Conservation (phyloP, 1,140 invertebrate genomes). For the Heliothis subflexa region DNA sequence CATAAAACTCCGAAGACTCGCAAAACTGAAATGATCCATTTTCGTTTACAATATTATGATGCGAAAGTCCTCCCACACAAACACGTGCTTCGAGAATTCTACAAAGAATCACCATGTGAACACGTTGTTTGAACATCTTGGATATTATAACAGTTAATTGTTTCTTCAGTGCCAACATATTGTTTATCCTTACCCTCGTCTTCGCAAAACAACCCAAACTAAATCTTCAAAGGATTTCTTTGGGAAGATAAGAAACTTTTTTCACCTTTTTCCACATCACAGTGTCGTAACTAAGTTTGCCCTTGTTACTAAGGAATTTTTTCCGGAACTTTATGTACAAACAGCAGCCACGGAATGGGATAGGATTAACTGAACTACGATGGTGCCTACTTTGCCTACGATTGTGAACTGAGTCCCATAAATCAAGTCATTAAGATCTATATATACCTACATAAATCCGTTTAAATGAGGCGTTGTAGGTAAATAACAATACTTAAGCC, state of each 20-base stretch:
- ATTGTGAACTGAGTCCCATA: too few relatives aligned
- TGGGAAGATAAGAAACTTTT: slow-evolving; percentile 4
- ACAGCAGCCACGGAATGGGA: background rate
- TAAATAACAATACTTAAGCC: too few relatives aligned
- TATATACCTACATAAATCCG: too few relatives aligned
- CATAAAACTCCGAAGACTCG: background rate
- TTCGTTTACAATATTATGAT: slow-evolving; percentile 4
- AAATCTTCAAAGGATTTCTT: slow-evolving; percentile 27
- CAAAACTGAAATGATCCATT: slow-evolving; percentile 16
- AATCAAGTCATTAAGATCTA: too few relatives aligned
- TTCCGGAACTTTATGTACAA: background rate
- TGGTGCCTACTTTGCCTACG: too few relatives aligned
- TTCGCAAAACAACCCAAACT: slow-evolving; percentile 8
- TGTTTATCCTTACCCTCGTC: slow-evolving; percentile 13
- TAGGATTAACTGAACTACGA: too few relatives aligned
- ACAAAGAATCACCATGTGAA: slow-evolving; percentile 26
- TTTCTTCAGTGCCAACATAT: slow-evolving; percentile 18
- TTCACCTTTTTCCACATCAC: background rate
- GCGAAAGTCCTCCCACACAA: slow-evolving; percentile 6
- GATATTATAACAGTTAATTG: slow-evolving; percentile 19
- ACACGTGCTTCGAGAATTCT: slow-evolving; percentile 1
- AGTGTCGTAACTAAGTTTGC: background rate
- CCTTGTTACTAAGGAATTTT: background rate
- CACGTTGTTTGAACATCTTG: slow-evolving; percentile 19
- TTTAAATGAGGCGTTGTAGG: too few relatives aligned